Conservation (phyloP, 2,888 invertebrate species). For the Meloe dianella region DNA sequence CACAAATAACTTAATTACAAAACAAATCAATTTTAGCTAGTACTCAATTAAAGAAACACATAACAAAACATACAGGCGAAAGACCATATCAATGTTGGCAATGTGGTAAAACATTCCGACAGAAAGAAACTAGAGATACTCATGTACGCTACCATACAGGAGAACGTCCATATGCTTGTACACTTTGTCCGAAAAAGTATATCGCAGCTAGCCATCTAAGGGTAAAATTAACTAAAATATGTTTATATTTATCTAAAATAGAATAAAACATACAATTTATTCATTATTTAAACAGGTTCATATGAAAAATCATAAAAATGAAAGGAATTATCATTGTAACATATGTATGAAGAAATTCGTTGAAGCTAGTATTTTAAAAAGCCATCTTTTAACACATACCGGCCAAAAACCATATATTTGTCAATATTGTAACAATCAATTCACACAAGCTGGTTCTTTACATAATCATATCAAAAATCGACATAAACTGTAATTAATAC, state of each 20-base stretch:
- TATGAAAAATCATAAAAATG: slow-evolving; percentile 51
- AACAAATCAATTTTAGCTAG: slow-evolving; percentile 46
- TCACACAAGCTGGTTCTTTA: slow-evolving; percentile 44
- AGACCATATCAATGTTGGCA: slow-evolving; percentile 57
- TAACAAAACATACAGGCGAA: slow-evolving; percentile 55
- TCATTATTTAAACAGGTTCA: slow-evolving; percentile 47
- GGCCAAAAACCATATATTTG: slow-evolving; percentile 51
- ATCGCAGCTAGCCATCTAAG: slow-evolving; percentile 56
- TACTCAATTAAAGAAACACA: slow-evolving; percentile 56
- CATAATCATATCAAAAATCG: slow-evolving; percentile 27
- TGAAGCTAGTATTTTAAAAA: slow-evolving; percentile 50
- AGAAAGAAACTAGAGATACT: slow-evolving; percentile 58
- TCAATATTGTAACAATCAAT: slow-evolving; percentile 49
- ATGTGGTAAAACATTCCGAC: slow-evolving; percentile 55
- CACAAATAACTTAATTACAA: neutral
- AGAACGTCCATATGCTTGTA: slow-evolving; percentile 54
- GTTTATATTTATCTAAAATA: slow-evolving; percentile 3
- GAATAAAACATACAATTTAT: slow-evolving; percentile 16
- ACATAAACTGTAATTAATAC: slow-evolving; percentile 19
- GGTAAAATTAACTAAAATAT: slow-evolving; percentile 41
- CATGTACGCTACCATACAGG: slow-evolving; percentile 57
- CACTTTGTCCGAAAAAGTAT: slow-evolving; percentile 55
- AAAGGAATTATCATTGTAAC: slow-evolving; percentile 50
- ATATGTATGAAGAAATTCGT: slow-evolving; percentile 53
- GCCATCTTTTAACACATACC: slow-evolving; percentile 51